Evolutionary conservation across 2,113 vertebrate species (phyloP), one percentile per base, ranked within the genome.

Genomic region (Chaetops frenatus): DNA sequence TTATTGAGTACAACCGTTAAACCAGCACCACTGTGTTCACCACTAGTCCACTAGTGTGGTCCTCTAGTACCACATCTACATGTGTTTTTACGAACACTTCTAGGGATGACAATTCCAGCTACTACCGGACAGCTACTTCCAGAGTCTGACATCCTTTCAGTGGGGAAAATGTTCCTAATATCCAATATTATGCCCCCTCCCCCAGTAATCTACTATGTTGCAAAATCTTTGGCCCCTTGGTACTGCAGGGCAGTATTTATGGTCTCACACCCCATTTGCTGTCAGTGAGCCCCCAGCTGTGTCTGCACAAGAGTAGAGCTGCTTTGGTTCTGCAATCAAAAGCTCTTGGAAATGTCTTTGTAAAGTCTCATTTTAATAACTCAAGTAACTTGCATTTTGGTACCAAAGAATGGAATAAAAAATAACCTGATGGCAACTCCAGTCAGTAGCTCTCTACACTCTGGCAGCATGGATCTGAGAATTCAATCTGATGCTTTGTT

Each of bases 201-300:
- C 10, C 15, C 3, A 4, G 1, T 35, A 70, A 23, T 15, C 14
- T 58, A 64, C 15, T 9, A 28, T 15, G 15, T 40, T 64, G 14
- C 9, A 72, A 15, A 5, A 6, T 23, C 44, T 83, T 82, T 88
- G 44, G 24, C 19, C 29, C 5, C 21, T 79, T 50, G 15, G 4
- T 71, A 36, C 7, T 61, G 13, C 44, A n/a, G 29, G 20, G 12
- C 10, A n/a, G 13, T 31, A 16, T 65, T 48, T 83, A 25, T 44
- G 33, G 58, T 25, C 40, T 31, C 19, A 35, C 12, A 35, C 11
- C 10, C 21, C 17, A 6, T 31, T 20, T 69, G 24, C 29, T 4
- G 0, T 5, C 48, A 58, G n/a, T 1, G 2, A 61, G n/a, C 3
- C 8, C 42, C 24, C 6, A 8, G 8, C 11, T 44, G 14, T 16